These are phyloP conservation scores for Atopsyche davidsoni DNA, from an alignment of 1,140 invertebrate species.

Conservation along the genomic window DNA sequence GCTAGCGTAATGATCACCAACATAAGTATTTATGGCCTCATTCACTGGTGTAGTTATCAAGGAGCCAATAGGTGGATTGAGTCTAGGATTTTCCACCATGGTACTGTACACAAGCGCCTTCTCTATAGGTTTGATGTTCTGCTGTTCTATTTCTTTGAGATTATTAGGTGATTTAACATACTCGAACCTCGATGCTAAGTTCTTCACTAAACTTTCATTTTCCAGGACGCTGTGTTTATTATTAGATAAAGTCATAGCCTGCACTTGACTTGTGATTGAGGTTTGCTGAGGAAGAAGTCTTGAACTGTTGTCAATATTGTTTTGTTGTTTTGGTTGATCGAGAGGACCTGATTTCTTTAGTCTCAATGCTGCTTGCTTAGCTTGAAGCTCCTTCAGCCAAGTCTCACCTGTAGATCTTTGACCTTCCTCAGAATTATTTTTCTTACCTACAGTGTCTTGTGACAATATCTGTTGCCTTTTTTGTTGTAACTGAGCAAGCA, in stretches of 20 bases:
- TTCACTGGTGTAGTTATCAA: constrained; percentile 1
- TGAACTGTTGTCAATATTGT: constrained; percentile 8
- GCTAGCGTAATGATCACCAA: constrained; percentile 17
- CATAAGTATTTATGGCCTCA: constrained; percentile 18
- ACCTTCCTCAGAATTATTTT: constrained; percentile 35
- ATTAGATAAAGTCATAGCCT: neutral
- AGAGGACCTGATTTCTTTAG: constrained; percentile 47
- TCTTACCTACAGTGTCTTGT: constrained; percentile 40
- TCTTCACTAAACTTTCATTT: constrained; percentile 52
- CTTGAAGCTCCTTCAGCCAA: constrained; percentile 73
- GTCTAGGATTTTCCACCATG: constrained; percentile 1
- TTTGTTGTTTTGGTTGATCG: constrained; percentile 28
- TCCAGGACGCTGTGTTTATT: constrained; percentile 31
- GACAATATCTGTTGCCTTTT: constrained; percentile 66
- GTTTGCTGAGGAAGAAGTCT: constrained; percentile 7
- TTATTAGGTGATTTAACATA: constrained; percentile 45
- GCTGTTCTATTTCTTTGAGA: constrained; percentile 14
- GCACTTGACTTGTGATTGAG: neutral
- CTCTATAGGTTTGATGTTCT: constrained; percentile 22
- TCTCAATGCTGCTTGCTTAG: constrained; percentile 64
- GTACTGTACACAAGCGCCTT: constrained; percentile 6
- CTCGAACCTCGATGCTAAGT: constrained; percentile 80
- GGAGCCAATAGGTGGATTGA: neutral
- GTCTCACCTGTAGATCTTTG: constrained; percentile 50
- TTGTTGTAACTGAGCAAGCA: constrained; percentile 68